Evolutionary conservation across 1,140 invertebrate species (phyloP).

Genomic region (Listronotus oregonensis): DNA sequence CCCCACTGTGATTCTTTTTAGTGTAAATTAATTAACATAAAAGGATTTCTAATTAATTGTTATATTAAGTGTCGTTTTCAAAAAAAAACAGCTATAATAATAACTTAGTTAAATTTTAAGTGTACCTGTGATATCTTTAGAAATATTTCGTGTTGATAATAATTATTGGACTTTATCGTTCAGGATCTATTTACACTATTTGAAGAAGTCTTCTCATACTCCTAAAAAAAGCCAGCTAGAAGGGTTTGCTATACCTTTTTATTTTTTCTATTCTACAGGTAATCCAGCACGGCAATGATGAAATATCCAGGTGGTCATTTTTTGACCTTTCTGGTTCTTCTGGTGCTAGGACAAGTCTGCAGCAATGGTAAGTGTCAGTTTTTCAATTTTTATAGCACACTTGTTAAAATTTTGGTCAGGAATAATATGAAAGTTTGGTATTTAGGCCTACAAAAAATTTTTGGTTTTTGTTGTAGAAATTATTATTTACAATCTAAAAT

Average conservation of each 20-base stretch:
- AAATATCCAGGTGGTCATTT: constrained; percentile 44
- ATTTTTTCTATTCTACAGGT: constrained; percentile 44
- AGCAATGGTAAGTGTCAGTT: constrained; percentile 48
- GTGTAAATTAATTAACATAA: constrained; percentile 6
- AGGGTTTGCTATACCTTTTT: constrained; percentile 45
- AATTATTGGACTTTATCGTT: too few relatives aligned
- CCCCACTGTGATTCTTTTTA: constrained; percentile 28
- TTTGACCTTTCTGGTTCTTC: constrained; percentile 45
- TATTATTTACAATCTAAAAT: too few relatives aligned
- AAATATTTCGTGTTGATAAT: constrained; percentile 3
- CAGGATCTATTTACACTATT: not conserved
- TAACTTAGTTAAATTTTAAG: constrained; percentile 21
- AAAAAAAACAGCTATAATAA: too few relatives aligned
- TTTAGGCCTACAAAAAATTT: too few relatives aligned
- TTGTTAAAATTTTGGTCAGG: constrained; percentile 1
- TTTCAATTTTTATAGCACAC: constrained; percentile 12
- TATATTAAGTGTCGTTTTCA: not conserved
- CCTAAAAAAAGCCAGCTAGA: constrained; percentile 5
- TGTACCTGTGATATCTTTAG: constrained; percentile 42
- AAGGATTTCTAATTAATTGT: not conserved
- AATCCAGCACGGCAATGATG: constrained; percentile 36
- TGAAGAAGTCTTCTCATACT: not conserved
- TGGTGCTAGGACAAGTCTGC: constrained; percentile 46
- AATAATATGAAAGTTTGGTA: not conserved
- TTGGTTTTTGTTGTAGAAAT: too few relatives aligned